These are phyloP conservation scores for Apogon talboti DNA, from an alignment of 2,797 vertebrate genomes.

Conservation along the genomic window DNA sequence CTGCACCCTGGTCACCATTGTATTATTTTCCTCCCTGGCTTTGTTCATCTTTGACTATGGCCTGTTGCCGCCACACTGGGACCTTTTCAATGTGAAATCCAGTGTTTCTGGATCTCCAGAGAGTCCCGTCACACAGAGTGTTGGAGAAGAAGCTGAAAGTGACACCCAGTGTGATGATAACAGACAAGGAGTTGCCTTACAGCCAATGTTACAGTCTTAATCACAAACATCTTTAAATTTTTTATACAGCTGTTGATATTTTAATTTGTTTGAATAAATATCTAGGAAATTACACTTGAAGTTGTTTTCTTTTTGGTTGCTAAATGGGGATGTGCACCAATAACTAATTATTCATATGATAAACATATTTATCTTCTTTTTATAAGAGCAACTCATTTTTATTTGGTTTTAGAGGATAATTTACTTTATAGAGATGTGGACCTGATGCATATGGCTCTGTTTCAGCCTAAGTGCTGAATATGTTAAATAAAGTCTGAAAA, in stretches of 20 bases:
- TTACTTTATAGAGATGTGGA: too few species aligned
- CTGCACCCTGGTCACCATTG: slow-evolving; percentile 56
- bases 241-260: background rate
- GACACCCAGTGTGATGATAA: slow-evolving; percentile 18
- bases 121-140: slow-evolving; percentile 2
- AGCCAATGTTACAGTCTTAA: slow-evolving; percentile 24
- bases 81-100: slow-evolving; percentile 56
- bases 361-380: too few species aligned
- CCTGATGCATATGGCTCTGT: too few species aligned
- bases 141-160: slow-evolving; percentile 9
- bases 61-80: slow-evolving; percentile 58
- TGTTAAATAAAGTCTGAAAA: too few species aligned
- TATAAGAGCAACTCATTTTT: too few species aligned
- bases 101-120: background rate
- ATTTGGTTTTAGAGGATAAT: too few species aligned
- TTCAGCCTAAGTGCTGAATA: too few species aligned
- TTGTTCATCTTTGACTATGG: slow-evolving; percentile 45
- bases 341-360: too few species aligned
- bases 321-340: too few species aligned
- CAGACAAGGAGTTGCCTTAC: slow-evolving; percentile 15
- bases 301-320: too few species aligned
- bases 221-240: background rate
- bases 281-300: too few species aligned
- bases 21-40: slow-evolving; percentile 40
- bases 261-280: too few species aligned